Conservation (phyloP, 2,797 vertebrate genomes). For the Coreius guichenoti region DNA sequence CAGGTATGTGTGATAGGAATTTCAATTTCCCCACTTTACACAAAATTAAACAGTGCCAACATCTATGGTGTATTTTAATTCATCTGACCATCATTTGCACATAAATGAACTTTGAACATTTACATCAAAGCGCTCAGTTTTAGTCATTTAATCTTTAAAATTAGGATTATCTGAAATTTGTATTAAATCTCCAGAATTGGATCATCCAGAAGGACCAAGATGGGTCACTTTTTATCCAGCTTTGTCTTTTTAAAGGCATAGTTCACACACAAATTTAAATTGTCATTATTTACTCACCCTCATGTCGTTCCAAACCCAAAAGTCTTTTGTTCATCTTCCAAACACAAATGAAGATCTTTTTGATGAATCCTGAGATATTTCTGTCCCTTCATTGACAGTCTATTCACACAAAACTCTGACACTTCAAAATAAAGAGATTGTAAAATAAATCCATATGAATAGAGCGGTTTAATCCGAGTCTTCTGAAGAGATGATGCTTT, state of each 20-base stretch:
- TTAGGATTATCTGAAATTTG: background rate
- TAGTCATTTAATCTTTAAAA: background rate
- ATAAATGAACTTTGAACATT: background rate
- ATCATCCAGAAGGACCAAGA: constrained; percentile 17
- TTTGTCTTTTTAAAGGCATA: background rate
- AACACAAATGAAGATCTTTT: background rate
- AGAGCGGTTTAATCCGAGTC: too few relatives aligned
- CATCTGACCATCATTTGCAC: constrained; percentile 1
- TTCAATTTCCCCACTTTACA: constrained; percentile 49
- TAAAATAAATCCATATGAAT: too few relatives aligned
- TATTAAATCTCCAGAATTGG: background rate
- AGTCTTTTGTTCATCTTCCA: background rate
- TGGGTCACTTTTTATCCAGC: constrained; percentile 16
- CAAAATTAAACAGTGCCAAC: constrained; percentile 3
- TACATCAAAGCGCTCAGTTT: background rate
- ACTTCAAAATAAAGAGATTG: background rate
- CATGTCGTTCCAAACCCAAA: background rate
- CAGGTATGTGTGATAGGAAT: constrained; percentile 83
- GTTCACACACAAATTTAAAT: background rate
- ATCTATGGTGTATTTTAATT: background rate
- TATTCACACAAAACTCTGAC: background rate
- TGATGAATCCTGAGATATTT: background rate
- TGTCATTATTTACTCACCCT: background rate
- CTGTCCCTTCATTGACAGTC: background rate
- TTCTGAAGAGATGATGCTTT: background rate